Conservation (phyloP, 2,888 invertebrate genomes). For the Temnothorax unifasciatus region DNA sequence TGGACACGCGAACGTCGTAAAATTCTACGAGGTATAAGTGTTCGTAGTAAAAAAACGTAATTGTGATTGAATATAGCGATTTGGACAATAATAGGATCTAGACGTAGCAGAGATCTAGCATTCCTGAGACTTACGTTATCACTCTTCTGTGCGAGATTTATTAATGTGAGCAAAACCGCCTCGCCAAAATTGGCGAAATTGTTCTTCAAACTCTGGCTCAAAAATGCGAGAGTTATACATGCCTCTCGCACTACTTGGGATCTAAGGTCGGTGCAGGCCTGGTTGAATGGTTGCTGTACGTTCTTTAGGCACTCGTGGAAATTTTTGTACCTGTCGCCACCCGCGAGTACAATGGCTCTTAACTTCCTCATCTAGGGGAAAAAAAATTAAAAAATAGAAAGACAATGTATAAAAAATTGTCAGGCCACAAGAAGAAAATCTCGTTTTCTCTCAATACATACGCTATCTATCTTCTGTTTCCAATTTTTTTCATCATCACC, state of each 20-base stretch:
- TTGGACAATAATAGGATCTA: constrained; percentile 27
- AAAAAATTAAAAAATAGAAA: constrained; percentile 75
- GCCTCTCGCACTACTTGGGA: constrained; percentile 98
- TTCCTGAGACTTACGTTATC: constrained; percentile 91
- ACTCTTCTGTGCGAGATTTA: constrained; percentile 97
- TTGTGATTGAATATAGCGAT: not conserved
- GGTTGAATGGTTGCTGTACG: constrained; percentile 93
- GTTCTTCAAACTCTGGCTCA: constrained; percentile 94
- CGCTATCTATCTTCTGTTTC: constrained; percentile 97
- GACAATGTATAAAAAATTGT: not conserved
- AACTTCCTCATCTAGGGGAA: constrained; percentile 92
- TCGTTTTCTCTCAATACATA: constrained; percentile 86
- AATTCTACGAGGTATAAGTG: constrained; percentile 3
- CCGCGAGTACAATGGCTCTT: constrained; percentile 93
- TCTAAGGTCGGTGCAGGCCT: constrained; percentile 94
- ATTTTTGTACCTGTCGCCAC: constrained; percentile 91
- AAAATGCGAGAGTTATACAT: constrained; percentile 97
- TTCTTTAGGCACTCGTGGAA: constrained; percentile 93
- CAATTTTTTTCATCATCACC: constrained; percentile 95
- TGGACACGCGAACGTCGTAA: not conserved
- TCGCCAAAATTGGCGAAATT: constrained; percentile 96
- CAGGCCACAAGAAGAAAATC: not conserved
- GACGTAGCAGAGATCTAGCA: constrained; percentile 25
- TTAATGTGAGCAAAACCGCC: constrained; percentile 93
- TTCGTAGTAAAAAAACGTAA: not conserved